Base-by-base conservation (phyloP, 1,140 invertebrate species). In the Achatina immaculata region DNA sequence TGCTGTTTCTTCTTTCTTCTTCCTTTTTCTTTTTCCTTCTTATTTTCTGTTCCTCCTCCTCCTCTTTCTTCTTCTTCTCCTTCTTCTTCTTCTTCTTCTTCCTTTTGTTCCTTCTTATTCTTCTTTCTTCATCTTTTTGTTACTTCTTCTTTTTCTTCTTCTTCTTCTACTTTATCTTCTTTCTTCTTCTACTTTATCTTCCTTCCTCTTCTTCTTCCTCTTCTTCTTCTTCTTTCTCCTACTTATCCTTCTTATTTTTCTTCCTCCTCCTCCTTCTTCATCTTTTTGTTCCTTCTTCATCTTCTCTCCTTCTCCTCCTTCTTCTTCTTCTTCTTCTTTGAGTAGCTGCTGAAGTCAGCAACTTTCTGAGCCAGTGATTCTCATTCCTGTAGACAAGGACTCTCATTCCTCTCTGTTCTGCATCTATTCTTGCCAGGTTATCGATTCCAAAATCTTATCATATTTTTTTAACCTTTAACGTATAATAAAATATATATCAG, bases 201-300 rank as follows among this genome's bases (percentile, higher is more conserved):
- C 34, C n/a, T 40, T 9, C 40, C 68, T 36, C 68, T 36, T 42
- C 31, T 28, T 71, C 40, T 36, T n/a, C 34, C 68, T 71, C 21
- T 71, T n/a, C 21, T 16, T 40, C 34, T 36, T 34, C 31, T 42
- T 21, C 31, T 40, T 71, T 21, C 11, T 34, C 11, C 68, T 71
- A 6, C 4, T 11, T 48, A 48, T 48, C 31, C 68, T 42, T 42
- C 68, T 71, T 34, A 36, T 11, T 71, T 42, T 34, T 7, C 40
- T 16, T n/a, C n/a, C 40, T 42, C 34, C 19, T 11, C 19, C 68
- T 71, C 68, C n/a, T 34, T 36, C 4, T 34, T n/a, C 4, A 24
- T 9, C 68, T 71, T n/a, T 71, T n/a, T 38, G 6, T 71, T n/a
- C 36, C 68, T 71, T 34, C 36, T 24, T 71, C 68, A 21, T 34